Conservation (phyloP, 2,113 vertebrate genomes). For the Casuarius casuarius region DNA sequence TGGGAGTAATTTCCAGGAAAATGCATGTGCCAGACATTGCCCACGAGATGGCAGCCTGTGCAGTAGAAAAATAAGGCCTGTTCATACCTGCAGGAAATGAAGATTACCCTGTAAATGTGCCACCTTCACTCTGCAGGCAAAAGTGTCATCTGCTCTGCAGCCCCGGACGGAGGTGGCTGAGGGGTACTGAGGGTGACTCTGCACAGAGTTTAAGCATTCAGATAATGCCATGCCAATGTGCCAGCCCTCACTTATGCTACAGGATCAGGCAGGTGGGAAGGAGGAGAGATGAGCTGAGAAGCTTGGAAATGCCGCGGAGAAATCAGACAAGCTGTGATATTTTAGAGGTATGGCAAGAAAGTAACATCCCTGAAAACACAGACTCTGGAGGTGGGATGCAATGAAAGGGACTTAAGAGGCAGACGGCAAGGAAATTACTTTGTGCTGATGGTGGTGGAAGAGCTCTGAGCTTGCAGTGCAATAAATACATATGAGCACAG, state of each 20-base stretch:
- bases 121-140: neutral
- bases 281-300: neutral
- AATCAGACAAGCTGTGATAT: neutral
- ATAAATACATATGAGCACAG: neutral
- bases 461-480: neutral
- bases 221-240: rapidly evolving
- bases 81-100: neutral
- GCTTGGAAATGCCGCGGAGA: neutral
- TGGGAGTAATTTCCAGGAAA: neutral
- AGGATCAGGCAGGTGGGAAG: neutral
- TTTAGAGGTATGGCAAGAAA: neutral
- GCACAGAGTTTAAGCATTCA: rapidly evolving
- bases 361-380: neutral
- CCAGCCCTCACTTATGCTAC: neutral
- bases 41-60: conserved; percentile 58
- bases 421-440: neutral
- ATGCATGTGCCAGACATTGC: neutral
- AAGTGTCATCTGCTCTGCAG: neutral
- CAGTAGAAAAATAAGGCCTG: neutral
- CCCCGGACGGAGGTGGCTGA: neutral
- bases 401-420: neutral
- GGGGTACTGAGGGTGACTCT: neutral
- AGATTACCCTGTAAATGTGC: rapidly evolving
- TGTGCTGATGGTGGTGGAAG: neutral
- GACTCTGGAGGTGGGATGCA: neutral